Conservation (phyloP, 2,113 vertebrate species). For the Conger conger region DNA sequence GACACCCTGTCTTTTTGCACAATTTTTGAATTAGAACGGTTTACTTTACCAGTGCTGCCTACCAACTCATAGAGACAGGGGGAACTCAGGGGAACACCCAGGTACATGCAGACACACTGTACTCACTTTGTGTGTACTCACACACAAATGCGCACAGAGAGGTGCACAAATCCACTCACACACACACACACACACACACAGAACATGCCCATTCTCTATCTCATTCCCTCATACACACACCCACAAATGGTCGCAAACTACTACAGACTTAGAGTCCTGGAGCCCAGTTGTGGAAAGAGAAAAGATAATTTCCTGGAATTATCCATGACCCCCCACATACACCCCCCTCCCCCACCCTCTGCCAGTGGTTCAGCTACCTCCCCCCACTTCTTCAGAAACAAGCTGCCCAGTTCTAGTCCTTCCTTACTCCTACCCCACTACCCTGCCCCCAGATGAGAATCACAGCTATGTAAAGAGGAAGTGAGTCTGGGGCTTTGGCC, state of each 20-base stretch:
- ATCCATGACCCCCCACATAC: neutral
- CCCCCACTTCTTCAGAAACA: neutral
- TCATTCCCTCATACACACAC: neutral
- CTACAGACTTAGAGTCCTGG: conserved; percentile 30
- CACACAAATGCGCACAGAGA: neutral
- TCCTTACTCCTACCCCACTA: neutral
- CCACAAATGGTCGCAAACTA: conserved; percentile 9
- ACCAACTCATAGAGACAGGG: neutral
- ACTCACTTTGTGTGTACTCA: neutral
- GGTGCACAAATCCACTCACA: neutral
- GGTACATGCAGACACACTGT: too few relatives aligned
- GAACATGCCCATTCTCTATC: neutral
- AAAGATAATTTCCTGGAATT: neutral
- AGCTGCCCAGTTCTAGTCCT: neutral
- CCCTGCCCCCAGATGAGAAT: neutral
- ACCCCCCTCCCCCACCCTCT: neutral
- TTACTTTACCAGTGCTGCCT: neutral
- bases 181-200: neutral
- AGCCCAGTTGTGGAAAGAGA: conserved; percentile 16
- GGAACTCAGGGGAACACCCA: too few relatives aligned
- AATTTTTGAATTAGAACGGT: neutral
- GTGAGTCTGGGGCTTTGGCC: neutral
- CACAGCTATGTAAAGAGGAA: conserved; percentile 7
- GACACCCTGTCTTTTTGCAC: neutral
- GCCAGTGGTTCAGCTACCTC: neutral